Conservation (phyloP, 2,888 invertebrate genomes). For the Spicauda simplicius region DNA sequence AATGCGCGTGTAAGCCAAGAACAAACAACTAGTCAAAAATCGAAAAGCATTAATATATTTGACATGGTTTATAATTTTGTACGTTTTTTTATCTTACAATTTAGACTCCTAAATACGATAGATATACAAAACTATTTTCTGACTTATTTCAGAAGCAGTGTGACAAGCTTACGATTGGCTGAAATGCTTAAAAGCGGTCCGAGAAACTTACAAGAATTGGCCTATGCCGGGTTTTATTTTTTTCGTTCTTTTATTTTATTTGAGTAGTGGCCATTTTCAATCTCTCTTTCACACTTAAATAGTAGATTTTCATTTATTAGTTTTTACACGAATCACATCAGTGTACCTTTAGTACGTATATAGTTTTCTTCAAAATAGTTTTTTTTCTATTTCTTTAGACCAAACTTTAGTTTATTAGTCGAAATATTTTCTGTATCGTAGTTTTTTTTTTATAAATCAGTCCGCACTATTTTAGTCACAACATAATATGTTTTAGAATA, state of each 20-base stretch:
- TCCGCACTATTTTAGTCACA: too few relatives aligned
- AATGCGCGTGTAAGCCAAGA: too few relatives aligned
- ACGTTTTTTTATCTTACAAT: too few relatives aligned
- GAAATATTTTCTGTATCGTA: not conserved
- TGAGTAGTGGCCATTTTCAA: conserved; percentile 14
- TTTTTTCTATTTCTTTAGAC: not conserved
- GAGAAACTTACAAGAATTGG: conserved; percentile 58
- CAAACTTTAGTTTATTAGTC: not conserved
- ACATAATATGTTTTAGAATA: too few relatives aligned
- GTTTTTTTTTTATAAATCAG: not conserved
- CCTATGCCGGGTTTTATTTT: conserved; percentile 59
- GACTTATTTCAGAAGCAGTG: conserved; percentile 66
- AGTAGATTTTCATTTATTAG: not conserved
- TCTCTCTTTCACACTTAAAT: not conserved
- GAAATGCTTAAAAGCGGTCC: conserved; percentile 55
- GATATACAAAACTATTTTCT: conserved; percentile 20
- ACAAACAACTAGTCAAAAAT: too few relatives aligned
- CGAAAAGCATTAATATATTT: too few relatives aligned
- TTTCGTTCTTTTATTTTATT: conserved; percentile 48
- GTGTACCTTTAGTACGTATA: not conserved
- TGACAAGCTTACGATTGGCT: conserved; percentile 57
- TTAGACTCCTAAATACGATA: not conserved
- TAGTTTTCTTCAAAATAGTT: not conserved
- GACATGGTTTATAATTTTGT: too few relatives aligned
- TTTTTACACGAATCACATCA: not conserved